A percentile compares a stretch with the other conserved stretches of the same genome.
These are phyloP conservation scores for Rachycentron canadum DNA, from an alignment of 2,797 vertebrate genomes.

Conservation along the genomic window DNA sequence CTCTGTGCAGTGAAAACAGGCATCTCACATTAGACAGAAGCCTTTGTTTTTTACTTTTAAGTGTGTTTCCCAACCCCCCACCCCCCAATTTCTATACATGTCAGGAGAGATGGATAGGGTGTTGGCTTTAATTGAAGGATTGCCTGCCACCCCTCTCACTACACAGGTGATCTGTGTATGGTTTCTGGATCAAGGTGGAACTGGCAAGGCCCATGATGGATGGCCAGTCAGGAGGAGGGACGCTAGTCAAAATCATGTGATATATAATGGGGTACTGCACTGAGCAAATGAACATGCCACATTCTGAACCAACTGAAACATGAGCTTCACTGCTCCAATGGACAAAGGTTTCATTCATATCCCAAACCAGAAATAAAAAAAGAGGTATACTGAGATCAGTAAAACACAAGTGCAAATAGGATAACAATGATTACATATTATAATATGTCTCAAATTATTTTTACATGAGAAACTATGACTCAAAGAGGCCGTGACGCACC, in stretches of 20 bases:
- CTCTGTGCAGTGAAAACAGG: not conserved
- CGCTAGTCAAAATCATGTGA: slow-evolving; percentile 49
- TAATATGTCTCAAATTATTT: slow-evolving; percentile 21
- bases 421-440: slow-evolving; percentile 16
- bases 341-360: slow-evolving; percentile 40
- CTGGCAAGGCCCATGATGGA: slow-evolving; percentile 64
- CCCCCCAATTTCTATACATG: slow-evolving; percentile 24
- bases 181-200: slow-evolving; percentile 74
- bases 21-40: not conserved
- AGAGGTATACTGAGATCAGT: not conserved
- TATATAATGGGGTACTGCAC: slow-evolving; percentile 35
- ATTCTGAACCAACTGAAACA: slow-evolving; percentile 39
- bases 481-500: slow-evolving; percentile 25
- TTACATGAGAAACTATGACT: slow-evolving; percentile 20
- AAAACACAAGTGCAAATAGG: not conserved
- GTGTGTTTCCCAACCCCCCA: not conserved
- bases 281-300: slow-evolving; percentile 18
- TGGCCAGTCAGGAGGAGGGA: slow-evolving; percentile 48
- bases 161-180: slow-evolving; percentile 74
- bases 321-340: not conserved
- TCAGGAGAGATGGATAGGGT: slow-evolving; percentile 65
- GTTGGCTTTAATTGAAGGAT: slow-evolving; percentile 69
- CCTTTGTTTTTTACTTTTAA: not conserved
- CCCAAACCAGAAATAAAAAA: slow-evolving; percentile 2
- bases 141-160: slow-evolving; percentile 64